Evolutionary conservation across 2,888 invertebrate genomes (phyloP).

Genomic region (Theristus sp.): DNA sequence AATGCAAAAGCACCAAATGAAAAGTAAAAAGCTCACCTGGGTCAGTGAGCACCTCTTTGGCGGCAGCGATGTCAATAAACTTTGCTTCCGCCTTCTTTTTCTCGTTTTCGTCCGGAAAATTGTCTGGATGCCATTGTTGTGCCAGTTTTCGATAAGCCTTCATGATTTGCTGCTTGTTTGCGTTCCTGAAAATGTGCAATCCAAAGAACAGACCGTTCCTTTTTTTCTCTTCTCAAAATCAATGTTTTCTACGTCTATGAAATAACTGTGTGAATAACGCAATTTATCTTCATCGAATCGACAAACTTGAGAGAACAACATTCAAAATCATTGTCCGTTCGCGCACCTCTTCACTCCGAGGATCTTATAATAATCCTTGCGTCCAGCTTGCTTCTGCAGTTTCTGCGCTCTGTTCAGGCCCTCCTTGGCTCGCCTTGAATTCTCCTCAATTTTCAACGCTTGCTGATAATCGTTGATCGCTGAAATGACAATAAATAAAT

Average conservation of each 20-base stretch:
- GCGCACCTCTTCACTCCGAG: slow-evolving; percentile 58
- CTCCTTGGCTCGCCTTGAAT: slow-evolving; percentile 61
- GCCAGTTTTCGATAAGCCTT: slow-evolving; percentile 93
- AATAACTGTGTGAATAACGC: no score
- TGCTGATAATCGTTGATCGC: slow-evolving; percentile 69
- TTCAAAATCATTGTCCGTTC: background rate
- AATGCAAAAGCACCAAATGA: no score
- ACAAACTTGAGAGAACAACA: no score
- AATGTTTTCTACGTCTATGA: no score
- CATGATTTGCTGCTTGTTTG: slow-evolving; percentile 72
- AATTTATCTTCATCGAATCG: no score
- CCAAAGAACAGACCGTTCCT: no score
- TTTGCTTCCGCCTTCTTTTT: slow-evolving; percentile 87
- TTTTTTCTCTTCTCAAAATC: no score
- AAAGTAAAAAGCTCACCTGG: slow-evolving; percentile 37
- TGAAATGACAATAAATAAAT: slow-evolving; percentile 35
- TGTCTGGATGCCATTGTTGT: slow-evolving; percentile 97
- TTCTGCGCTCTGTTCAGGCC: slow-evolving; percentile 71
- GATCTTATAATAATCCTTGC: slow-evolving; percentile 91
- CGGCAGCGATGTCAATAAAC: slow-evolving; percentile 94
- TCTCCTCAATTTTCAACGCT: slow-evolving; percentile 62
- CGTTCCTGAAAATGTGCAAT: slow-evolving; percentile 44
- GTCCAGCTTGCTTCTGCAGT: slow-evolving; percentile 72
- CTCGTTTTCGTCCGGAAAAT: slow-evolving; percentile 56
- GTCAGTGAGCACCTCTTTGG: slow-evolving; percentile 72